These are phyloP conservation scores for Kryptopterus vitreolus DNA, from an alignment of 2,797 vertebrate genomes.

Conservation along the genomic window DNA sequence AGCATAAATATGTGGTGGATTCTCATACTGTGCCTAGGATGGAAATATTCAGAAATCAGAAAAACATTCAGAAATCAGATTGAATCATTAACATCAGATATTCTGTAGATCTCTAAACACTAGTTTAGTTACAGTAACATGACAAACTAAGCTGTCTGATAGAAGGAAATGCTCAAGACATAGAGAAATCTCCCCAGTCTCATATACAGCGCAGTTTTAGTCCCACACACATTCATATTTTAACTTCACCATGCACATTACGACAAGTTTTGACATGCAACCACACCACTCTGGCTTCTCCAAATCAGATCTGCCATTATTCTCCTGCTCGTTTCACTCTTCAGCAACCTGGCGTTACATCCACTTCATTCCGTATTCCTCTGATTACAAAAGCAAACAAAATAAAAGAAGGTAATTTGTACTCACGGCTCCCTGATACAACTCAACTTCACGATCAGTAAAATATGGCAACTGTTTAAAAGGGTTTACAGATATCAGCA, in stretches of 20 bases:
- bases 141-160: background rate
- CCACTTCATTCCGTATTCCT: background rate
- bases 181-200: background rate
- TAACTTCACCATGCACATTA: slow-evolving; percentile 19
- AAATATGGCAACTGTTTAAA: slow-evolving; percentile 84
- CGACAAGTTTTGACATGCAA: slow-evolving; percentile 45
- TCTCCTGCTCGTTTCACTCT: background rate
- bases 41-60: slow-evolving; percentile 20
- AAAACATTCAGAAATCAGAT: background rate
- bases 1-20: slow-evolving; percentile 80
- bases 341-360: background rate
- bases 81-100: background rate
- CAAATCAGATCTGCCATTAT: slow-evolving; percentile 1
- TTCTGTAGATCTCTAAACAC: background rate
- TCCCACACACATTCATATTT: background rate
- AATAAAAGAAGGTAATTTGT: background rate
- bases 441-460: slow-evolving; percentile 77
- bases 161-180: background rate
- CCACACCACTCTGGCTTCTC: slow-evolving; percentile 16
- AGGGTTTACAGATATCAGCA: slow-evolving; percentile 82
- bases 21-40: slow-evolving; percentile 83
- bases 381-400: background rate
- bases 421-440: slow-evolving; percentile 82
- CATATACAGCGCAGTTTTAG: background rate
- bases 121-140: background rate